Percentiles rank a stretch among this genome's conserved stretches.
Evolutionary conservation across 2,797 vertebrate species (phyloP).

Genomic region (Pangasius sanitwongsei): DNA sequence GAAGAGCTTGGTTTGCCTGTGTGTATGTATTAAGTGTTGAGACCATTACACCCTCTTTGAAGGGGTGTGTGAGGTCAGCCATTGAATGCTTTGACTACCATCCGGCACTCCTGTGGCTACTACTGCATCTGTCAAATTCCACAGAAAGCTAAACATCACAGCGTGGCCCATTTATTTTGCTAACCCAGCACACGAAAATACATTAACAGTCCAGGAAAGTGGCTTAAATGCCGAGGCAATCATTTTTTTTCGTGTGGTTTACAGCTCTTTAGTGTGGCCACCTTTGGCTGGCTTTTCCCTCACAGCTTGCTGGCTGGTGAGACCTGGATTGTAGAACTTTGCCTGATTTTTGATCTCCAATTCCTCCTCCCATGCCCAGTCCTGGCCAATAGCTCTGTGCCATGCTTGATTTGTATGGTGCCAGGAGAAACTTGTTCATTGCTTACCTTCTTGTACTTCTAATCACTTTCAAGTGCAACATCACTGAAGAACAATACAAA

Average conservation of each 20-base stretch:
- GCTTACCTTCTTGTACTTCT: conserved; percentile 45
- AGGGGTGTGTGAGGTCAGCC: conserved; percentile 62
- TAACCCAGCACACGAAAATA: conserved; percentile 67
- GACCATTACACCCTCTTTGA: conserved; percentile 20
- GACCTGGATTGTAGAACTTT: conserved; percentile 42
- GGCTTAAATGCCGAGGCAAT: conserved; percentile 59
- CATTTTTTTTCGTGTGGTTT: conserved; percentile 64
- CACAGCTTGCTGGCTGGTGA: conserved; percentile 45
- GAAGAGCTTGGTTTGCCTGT: conserved; percentile 24
- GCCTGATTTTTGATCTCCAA: conserved; percentile 42
- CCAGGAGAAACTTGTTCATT: conserved; percentile 7
- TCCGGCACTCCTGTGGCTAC: conserved; percentile 62
- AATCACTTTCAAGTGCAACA: conserved; percentile 64
- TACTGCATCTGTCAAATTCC: conserved; percentile 71
- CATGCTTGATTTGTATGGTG: neutral
- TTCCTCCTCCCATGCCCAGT: conserved; percentile 27
- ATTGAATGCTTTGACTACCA: conserved; percentile 67
- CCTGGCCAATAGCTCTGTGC: neutral
- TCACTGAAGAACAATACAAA: conserved; percentile 60
- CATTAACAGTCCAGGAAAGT: conserved; percentile 51
- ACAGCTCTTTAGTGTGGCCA: conserved; percentile 61
- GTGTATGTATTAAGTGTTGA: neutral
- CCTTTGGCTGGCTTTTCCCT: conserved; percentile 63
- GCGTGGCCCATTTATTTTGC: conserved; percentile 66
- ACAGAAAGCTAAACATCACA: conserved; percentile 64